Evolutionary conservation across 2,888 invertebrate genomes (phyloP), one percentile per base, ranked within the genome.

Genomic region (Branchellion lobata): DNA sequence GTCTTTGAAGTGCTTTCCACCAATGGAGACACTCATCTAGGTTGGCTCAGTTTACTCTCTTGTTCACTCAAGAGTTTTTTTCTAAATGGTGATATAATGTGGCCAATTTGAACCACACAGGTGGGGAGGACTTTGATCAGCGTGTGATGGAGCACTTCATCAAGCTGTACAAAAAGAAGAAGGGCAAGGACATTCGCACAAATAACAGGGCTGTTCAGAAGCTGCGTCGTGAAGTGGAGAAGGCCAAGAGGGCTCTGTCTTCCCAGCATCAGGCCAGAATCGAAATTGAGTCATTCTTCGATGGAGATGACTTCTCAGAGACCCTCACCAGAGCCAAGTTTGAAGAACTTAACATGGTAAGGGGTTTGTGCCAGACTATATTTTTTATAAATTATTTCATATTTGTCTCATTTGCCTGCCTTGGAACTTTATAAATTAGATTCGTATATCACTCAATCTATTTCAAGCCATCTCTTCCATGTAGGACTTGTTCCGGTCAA

Each of bases 51-150:
- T 86, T 98, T n/a, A n/a, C n/a, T n/a, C n/a, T n/a, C 98, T 88
- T 98, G 99, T n/a, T n/a, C n/a, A n/a, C n/a, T n/a, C n/a, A n/a
- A n/a, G n/a, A n/a, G n/a, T n/a, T n/a, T n/a, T n/a, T n/a, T n/a
- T n/a, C n/a, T n/a, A n/a, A n/a, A 14, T 18, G 18, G 21, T 53
- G 53, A 18, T 53, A 21, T 18, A 53, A 53, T 14, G 14, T 53
- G 14, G 14, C 21, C 14, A 21, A 18, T n/a, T n/a, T n/a, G n/a
- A n/a, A n/a, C n/a, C 5, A 14, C 40, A 57, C 80, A 87, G 89
- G 98, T 86, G 98, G 98, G 88, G 98, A 99, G 90, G 98, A 99
- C 90, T 99, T 97, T 88, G 96, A 97, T 89, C 96, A 97, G 89
- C 91, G 95, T 84, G 95, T 97, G 1, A 96, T 97, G 95, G 96